These are phyloP conservation scores for Danio aesculapii DNA, from an alignment of 2,797 vertebrate genomes.

Conservation along the genomic window DNA sequence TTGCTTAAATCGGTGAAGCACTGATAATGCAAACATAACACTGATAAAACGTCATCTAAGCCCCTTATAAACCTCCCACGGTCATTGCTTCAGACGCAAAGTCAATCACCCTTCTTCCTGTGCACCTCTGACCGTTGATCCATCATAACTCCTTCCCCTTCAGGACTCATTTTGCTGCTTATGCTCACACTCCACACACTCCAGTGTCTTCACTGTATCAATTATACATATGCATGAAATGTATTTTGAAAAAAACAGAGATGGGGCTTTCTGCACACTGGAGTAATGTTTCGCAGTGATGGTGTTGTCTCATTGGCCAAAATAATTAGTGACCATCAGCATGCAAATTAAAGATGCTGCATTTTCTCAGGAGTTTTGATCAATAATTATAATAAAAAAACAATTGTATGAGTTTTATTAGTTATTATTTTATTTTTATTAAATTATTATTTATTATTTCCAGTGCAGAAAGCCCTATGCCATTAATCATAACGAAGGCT, in stretches of 20 bases:
- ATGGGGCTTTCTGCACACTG: constrained; percentile 34
- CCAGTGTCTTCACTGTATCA: constrained; percentile 27
- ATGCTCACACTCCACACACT: constrained; percentile 33
- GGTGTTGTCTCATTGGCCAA: background rate
- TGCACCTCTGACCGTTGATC: constrained; percentile 10
- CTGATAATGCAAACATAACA: background rate
- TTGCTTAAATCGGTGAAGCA: background rate
- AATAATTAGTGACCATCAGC: background rate
- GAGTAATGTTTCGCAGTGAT: constrained; percentile 31
- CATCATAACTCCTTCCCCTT: background rate
- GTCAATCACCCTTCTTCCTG: constrained; percentile 1
- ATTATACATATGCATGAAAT: constrained; percentile 40
- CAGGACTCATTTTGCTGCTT: constrained; percentile 11
- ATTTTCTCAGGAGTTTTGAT: background rate
- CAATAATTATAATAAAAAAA: too few relatives aligned
- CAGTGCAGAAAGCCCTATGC: constrained; percentile 35
- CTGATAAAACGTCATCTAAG: background rate
- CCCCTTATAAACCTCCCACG: background rate
- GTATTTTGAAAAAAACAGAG: background rate
- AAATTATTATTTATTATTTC: too few relatives aligned
- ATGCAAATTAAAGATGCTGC: background rate
- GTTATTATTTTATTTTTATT: too few relatives aligned
- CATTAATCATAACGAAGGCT: constrained; percentile 18
- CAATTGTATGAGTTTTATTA: too few relatives aligned
- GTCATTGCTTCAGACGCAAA: background rate